Percentiles rank a stretch among this genome's conserved stretches.
Conservation (phyloP, 2,113 vertebrate genomes). For the Lipophrys pholis region DNA sequence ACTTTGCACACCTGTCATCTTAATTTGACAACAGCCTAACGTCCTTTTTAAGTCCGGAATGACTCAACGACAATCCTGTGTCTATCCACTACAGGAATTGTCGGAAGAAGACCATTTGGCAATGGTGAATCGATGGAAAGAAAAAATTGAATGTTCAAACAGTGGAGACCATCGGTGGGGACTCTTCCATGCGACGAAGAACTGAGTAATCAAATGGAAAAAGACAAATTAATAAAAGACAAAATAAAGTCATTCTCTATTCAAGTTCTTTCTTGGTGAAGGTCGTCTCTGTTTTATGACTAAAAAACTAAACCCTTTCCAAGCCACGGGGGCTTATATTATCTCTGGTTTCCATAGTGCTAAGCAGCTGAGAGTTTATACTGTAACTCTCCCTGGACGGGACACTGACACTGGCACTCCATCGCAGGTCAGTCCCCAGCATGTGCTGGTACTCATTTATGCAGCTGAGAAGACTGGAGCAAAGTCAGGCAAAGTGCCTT, state of each 20-base stretch:
- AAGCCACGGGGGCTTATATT: too few relatives aligned
- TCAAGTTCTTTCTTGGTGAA: background rate
- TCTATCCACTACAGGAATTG: conserved; percentile 80
- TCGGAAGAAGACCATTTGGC: conserved; percentile 84
- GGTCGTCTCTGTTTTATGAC: background rate
- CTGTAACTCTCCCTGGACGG: too few relatives aligned
- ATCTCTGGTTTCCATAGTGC: too few relatives aligned
- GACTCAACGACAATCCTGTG: background rate
- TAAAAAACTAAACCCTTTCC: too few relatives aligned
- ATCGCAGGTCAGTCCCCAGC: too few relatives aligned
- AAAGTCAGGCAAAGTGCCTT: too few relatives aligned
- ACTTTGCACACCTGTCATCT: too few relatives aligned
- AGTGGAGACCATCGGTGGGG: conserved; percentile 88
- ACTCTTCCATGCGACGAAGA: conserved; percentile 81
- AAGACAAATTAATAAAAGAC: conserved; percentile 22
- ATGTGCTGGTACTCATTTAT: too few relatives aligned
- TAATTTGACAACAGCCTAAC: background rate
- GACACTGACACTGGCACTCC: too few relatives aligned
- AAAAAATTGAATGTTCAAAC: conserved; percentile 83
- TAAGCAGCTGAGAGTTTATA: too few relatives aligned
- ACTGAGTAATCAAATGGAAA: conserved; percentile 31
- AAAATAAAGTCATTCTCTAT: background rate
- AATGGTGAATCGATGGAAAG: conserved; percentile 83
- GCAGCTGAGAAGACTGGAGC: too few relatives aligned
- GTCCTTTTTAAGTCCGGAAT: background rate